A percentile compares a stretch with the other conserved stretches of the same genome.
Conservation (phyloP, 2,888 invertebrate genomes). For the Kuschelorhynchus macadamiae region DNA sequence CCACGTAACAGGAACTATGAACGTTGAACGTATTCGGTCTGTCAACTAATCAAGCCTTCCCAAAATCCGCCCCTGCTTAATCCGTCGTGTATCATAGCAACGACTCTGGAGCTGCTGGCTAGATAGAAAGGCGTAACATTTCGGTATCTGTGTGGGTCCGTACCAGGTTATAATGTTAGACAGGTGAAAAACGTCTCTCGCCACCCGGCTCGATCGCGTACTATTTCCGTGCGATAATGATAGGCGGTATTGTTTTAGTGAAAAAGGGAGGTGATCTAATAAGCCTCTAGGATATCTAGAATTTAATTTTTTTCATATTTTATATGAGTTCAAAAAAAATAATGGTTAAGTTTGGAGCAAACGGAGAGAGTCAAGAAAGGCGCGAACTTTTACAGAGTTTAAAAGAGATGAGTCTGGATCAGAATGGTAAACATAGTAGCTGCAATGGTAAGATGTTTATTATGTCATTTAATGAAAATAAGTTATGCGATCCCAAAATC, state of each 20-base stretch:
- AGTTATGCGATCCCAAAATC: too few species aligned
- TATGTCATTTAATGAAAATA: too few species aligned
- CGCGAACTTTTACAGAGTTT: slow-evolving; percentile 60
- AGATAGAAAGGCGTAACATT: slow-evolving; percentile 40
- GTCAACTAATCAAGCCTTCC: slow-evolving; percentile 7
- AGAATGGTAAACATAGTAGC: slow-evolving; percentile 36
- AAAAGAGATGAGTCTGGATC: slow-evolving; percentile 51
- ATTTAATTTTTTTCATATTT: too few species aligned
- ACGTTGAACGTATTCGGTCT: too few species aligned
- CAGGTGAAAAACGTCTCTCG: slow-evolving; percentile 22
- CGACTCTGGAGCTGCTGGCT: slow-evolving; percentile 30
- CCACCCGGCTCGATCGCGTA: too few species aligned
- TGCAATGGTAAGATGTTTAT: slow-evolving; percentile 59
- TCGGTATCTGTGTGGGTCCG: slow-evolving; percentile 32
- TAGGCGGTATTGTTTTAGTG: not conserved
- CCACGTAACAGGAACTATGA: too few species aligned
- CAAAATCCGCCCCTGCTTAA: slow-evolving; percentile 24
- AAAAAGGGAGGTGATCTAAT: too few species aligned
- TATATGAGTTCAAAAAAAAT: too few species aligned
- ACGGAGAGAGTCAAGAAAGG: slow-evolving; percentile 57
- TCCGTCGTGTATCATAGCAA: slow-evolving; percentile 36
- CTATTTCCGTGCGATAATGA: too few species aligned
- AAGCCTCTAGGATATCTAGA: too few species aligned
- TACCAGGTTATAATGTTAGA: slow-evolving; percentile 28
- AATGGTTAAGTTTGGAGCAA: slow-evolving; percentile 59